Percentiles rank a stretch among this genome's conserved stretches.
Conservation (phyloP, 2,888 invertebrate species). For the Hedya salicella region DNA sequence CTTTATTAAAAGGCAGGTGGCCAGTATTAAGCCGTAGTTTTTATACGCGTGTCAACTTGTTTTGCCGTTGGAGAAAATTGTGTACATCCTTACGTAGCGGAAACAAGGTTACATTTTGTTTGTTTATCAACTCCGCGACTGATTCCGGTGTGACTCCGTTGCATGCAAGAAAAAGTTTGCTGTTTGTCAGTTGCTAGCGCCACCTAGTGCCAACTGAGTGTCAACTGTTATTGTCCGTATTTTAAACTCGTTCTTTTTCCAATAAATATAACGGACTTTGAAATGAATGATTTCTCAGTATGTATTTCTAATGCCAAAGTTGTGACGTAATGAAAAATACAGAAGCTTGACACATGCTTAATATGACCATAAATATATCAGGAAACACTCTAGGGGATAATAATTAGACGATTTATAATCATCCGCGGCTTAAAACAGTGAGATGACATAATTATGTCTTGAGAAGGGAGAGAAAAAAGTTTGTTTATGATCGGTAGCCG, state of each 20-base stretch:
- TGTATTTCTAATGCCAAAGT: slow-evolving; percentile 4
- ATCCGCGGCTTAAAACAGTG: slow-evolving; percentile 61
- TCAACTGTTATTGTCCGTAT: slow-evolving; percentile 26
- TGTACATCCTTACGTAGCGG: not conserved
- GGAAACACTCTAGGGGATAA: slow-evolving; percentile 58
- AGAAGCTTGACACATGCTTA: slow-evolving; percentile 44
- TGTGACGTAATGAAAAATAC: slow-evolving; percentile 39
- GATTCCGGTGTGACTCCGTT: slow-evolving; percentile 18
- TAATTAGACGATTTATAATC: slow-evolving; percentile 69
- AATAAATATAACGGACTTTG: not conserved
- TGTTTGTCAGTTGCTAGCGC: slow-evolving; percentile 34
- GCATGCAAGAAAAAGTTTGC: slow-evolving; percentile 42
- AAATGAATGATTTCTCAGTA: slow-evolving; percentile 16
- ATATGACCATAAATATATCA: slow-evolving; percentile 58
- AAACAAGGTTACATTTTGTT: slow-evolving; percentile 20
- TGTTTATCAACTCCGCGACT: slow-evolving; percentile 13
- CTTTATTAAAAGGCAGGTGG: slow-evolving; percentile 61
- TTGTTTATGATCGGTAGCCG: slow-evolving; percentile 44
- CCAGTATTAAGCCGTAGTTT: slow-evolving; percentile 41
- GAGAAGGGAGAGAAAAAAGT: slow-evolving; percentile 51
- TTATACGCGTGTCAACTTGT: slow-evolving; percentile 31
- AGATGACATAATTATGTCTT: slow-evolving; percentile 67
- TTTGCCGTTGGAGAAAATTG: slow-evolving; percentile 9
- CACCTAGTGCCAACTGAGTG: slow-evolving; percentile 36
- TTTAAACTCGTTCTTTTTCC: slow-evolving; percentile 14